These are phyloP conservation scores for Myotis pilosus DNA, from an alignment of 2,797 vertebrate genomes.

Conservation along the genomic window DNA sequence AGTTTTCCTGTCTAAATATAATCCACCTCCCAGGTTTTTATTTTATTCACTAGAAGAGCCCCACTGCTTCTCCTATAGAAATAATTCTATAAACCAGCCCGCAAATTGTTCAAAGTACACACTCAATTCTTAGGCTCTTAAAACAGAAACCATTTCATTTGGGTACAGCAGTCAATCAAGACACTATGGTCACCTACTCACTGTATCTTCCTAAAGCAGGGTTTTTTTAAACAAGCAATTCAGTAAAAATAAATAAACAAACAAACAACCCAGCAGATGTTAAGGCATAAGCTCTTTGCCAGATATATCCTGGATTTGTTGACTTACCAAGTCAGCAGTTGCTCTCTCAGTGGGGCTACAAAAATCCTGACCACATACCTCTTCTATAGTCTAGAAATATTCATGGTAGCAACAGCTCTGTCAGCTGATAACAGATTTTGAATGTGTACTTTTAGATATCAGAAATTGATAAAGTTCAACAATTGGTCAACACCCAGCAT, in stretches of 20 bases:
- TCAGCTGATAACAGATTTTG: background rate
- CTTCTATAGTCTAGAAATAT: background rate
- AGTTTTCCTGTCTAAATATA: background rate
- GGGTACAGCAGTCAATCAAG: background rate
- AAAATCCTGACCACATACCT: background rate
- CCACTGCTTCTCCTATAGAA: background rate
- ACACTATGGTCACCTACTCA: background rate
- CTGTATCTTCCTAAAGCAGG: background rate
- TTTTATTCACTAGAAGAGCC: background rate
- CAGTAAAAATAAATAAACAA: background rate
- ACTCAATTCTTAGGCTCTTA: background rate
- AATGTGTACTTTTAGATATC: background rate
- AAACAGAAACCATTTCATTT: conserved; percentile 40
- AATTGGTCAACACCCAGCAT: background rate
- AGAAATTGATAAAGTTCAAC: conserved; percentile 17
- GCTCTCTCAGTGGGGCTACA: background rate
- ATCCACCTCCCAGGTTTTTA: background rate
- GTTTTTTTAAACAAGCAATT: conserved; percentile 41
- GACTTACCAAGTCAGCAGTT: conserved; percentile 28
- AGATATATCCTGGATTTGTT: background rate
- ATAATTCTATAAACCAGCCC: background rate
- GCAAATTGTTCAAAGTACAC: background rate
- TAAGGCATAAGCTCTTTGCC: conserved; percentile 12
- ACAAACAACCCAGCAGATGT: background rate
- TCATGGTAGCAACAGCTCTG: background rate